phyloP scores from a whole-genome alignment of 2,797 vertebrate species.

The Carduelis carduelis region DNA sequence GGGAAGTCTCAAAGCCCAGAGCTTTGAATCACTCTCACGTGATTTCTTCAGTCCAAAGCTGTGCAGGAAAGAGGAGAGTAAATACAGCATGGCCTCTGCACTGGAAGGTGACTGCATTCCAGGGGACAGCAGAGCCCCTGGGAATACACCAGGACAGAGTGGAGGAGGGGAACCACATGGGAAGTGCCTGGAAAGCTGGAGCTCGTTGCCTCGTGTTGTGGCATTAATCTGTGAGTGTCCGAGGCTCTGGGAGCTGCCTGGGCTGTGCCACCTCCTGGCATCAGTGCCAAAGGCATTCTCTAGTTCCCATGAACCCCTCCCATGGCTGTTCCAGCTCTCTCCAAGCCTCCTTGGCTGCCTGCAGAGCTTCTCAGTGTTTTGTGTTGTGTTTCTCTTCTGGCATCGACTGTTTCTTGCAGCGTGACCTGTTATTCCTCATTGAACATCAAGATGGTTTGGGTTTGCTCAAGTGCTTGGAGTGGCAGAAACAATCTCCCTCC shows the following conservation, averaged over 20 bases:
- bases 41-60: background rate
- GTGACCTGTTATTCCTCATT: background rate
- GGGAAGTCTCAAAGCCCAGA: background rate
- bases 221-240: background rate
- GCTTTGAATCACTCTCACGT: background rate
- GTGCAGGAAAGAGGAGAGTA: background rate
- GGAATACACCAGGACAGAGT: fast-evolving
- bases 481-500: background rate
- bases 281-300: fast-evolving
- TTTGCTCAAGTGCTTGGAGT: background rate
- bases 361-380: background rate
- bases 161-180: background rate
- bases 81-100: fast-evolving
- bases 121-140: background rate
- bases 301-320: background rate
- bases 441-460: background rate
- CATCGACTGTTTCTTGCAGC: fast-evolving
- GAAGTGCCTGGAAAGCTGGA: background rate
- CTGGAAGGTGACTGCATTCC: background rate
- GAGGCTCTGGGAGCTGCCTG: fast-evolving
- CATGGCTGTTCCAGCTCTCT: fast-evolving
- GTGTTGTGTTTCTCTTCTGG: background rate
- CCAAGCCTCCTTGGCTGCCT: background rate
- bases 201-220: fast-evolving
- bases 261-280: background rate